Evolutionary conservation across 23 tunicate species (phyloP), one percentile per base, ranked within the genome.

Genomic region (Halocynthia aurantium): DNA sequence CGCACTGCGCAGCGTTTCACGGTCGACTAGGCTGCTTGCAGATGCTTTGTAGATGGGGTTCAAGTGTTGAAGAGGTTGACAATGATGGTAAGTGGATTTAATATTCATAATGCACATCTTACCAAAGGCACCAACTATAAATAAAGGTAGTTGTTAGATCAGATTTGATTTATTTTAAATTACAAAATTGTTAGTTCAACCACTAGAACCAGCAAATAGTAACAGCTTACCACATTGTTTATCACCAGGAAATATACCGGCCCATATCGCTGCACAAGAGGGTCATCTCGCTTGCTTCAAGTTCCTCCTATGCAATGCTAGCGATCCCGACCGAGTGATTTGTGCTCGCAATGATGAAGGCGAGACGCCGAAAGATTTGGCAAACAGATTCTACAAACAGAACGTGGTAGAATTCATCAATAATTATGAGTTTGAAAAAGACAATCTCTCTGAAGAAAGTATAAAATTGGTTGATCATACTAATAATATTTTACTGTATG

Each of bases 191-290:
- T 31, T 31, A 31, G 4, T 31, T 31, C 44, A 31, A 31, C 44
- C 44, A 1, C 44, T 31, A 31, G 44, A 31, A 31, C 44, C 44
- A 31, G 44, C 44, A 31, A 31, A 31, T 31, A 31, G 44, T 31
- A 31, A 31, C 44, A 31, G 44, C 44, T 31, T 31, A 31, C 44
- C 4, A 31, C 44, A 0, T 1, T 31, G 44, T 31, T 31, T 31
- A 31, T 31, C 44, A 31, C 44, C 57, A 91, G 97, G 97, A 19
- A 91, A 91, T 75, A 81, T 87, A 11, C 87, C 97, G 9, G 97
- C 85, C 20, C 97, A 91, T 77, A 69, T 91, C 51, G 97, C 97
- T 52, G 97, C 97, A 18, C 97, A 91, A 72, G 97, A 91, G 56
- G 97, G 97, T 19, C 85, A 91, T 68, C 76, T 91, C n/a, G 81